Evolutionary conservation across 2,888 invertebrate genomes (phyloP).

Genomic region (Sinhomidia bicolor): DNA sequence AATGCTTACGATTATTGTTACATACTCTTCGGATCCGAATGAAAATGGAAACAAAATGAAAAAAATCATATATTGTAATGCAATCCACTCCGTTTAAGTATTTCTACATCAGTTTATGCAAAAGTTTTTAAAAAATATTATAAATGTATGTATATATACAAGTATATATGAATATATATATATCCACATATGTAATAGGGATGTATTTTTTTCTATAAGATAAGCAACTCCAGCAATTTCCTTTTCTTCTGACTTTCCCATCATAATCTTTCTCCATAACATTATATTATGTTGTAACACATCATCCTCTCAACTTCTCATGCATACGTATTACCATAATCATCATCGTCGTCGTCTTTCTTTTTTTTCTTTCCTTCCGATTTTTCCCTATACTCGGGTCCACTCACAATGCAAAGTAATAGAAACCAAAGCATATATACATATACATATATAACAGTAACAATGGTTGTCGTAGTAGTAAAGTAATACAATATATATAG

Average conservation of each 20-base stretch:
- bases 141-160: too few relatives aligned
- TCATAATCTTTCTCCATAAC: conserved; percentile 31
- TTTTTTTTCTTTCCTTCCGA: neutral
- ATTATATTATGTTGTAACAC: conserved; percentile 37
- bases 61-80: neutral
- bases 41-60: neutral
- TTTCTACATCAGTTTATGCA: too few relatives aligned
- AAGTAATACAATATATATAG: neutral
- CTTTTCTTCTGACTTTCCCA: conserved; percentile 27
- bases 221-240: neutral
- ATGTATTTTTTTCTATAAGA: neutral
- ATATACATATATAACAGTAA: too few relatives aligned
- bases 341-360: conserved; percentile 9
- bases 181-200: too few relatives aligned
- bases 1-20: conserved; percentile 51
- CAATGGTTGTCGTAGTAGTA: neutral
- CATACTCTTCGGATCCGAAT: neutral
- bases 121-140: too few relatives aligned
- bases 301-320: conserved; percentile 44
- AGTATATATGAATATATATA: too few relatives aligned
- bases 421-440: too few relatives aligned
- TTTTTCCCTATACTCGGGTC: neutral
- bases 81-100: neutral
- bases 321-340: conserved; percentile 51
- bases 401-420: too few relatives aligned